Conservation (phyloP, 1,140 invertebrate genomes). For the Drosophila prosaltans region DNA sequence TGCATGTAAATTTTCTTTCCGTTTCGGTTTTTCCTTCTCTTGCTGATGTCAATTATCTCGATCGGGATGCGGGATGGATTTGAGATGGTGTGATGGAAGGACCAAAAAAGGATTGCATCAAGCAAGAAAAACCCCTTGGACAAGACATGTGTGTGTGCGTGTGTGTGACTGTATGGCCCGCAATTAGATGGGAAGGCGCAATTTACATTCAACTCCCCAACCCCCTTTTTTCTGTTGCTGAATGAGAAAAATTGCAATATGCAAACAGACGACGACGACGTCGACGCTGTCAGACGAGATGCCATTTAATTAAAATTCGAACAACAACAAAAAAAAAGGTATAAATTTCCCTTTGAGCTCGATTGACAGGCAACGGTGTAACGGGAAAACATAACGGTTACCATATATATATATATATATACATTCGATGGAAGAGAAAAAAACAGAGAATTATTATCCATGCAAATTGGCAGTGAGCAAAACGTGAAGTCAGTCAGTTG, state of each 20-base stretch:
- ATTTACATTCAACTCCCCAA: slow-evolving; percentile 50
- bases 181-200: slow-evolving; percentile 69
- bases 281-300: slow-evolving; percentile 39
- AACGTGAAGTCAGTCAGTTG: slow-evolving; percentile 8
- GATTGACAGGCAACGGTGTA: slow-evolving; percentile 62
- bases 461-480: slow-evolving; percentile 65
- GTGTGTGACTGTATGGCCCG: slow-evolving; percentile 29
- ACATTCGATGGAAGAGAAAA: slow-evolving; percentile 21
- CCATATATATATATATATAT: slow-evolving; percentile 19
- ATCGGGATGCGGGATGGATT: slow-evolving; percentile 29
- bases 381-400: slow-evolving; percentile 55
- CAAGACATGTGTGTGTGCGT: too few species aligned
- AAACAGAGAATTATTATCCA: slow-evolving; percentile 77
- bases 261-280: slow-evolving; percentile 51
- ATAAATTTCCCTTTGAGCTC: slow-evolving; percentile 72
- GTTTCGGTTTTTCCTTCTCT: neutral
- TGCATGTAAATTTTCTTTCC: slow-evolving; percentile 65
- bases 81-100: slow-evolving; percentile 26
- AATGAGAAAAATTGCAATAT: slow-evolving; percentile 64
- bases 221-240: neutral
- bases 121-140: slow-evolving; percentile 31
- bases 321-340: slow-evolving; percentile 64
- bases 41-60: slow-evolving; percentile 65
- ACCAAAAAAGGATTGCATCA: slow-evolving; percentile 17
- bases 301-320: slow-evolving; percentile 77